Evolutionary conservation across 2,888 invertebrate species (phyloP), one percentile per base, ranked within the genome.

Genomic region (Caenorhabditis sinica): DNA sequence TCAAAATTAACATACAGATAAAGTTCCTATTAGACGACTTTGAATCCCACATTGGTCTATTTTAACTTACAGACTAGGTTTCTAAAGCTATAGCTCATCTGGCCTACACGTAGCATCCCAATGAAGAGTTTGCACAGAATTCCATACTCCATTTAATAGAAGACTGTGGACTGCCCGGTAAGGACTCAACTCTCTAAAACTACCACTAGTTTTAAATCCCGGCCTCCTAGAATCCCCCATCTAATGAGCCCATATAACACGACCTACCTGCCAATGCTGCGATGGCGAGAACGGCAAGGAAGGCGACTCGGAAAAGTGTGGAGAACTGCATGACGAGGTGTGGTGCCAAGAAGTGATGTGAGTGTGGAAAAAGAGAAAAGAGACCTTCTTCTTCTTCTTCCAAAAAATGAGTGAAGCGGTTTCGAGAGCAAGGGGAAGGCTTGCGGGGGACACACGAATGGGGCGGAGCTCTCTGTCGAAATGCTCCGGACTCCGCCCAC

Each of bases 391-490:
- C 71, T 49, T 49, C 49, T 72, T 75, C 66, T 75, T 75, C 75
- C 75, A 75, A 75, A 75, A 40, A 74, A 65, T 74, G 74, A 74
- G 63, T 63, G 73, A 61, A 66, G 51, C 53, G 53, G 68, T 45
- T 17, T 25, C 56, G 56, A 56, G 49, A 49, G 49, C 49, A 49
- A n/a, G 20, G 20, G 40, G 40, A 40, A 40, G 40, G 20, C 20
- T 43, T 25, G 17, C 15, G 8, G 33, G 30, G 4, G 20, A 25
- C 28, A 25, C 58, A 58, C 58, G 4, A 5, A 49, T 6, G 49
- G 49, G 49, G 49, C 49, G 49, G 49, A 20, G 49, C 20, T 15
- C 11, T 13, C 40, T 40, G 6, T 11, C 40, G 11, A 65, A 28
- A 58, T 28, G 53, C 68, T 53, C 53, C 17, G 15, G 36, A 68